phyloP scores from a whole-genome alignment of 2,113 vertebrate species.

The Puntigrus tetrazona region DNA sequence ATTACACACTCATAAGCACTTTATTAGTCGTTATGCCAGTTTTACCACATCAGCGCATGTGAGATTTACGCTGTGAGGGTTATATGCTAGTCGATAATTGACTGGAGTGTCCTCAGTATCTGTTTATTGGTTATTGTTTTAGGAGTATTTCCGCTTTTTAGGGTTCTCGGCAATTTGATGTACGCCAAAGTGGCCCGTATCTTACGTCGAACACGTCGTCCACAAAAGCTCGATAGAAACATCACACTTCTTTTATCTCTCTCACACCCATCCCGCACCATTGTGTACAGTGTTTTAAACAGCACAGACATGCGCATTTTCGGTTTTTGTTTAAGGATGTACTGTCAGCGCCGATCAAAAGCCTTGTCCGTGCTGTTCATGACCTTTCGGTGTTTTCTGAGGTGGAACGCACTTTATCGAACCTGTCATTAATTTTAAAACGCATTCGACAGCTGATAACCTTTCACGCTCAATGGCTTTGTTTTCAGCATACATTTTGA shows the following conservation, averaged over 20 bases:
- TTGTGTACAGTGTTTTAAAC: not conserved
- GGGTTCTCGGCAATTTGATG: not conserved
- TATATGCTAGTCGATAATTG: not conserved
- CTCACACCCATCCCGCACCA: conserved; percentile 4
- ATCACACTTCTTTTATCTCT: not conserved
- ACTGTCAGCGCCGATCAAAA: not conserved
- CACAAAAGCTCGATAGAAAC: not conserved
- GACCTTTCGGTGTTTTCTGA: not conserved
- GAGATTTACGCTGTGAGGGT: not conserved
- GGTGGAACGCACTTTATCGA: not conserved
- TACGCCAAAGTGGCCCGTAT: not conserved
- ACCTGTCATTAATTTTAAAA: not conserved
- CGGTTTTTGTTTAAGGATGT: not conserved
- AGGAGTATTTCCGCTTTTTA: not conserved
- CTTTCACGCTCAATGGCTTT: not conserved
- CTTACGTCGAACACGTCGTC: not conserved
- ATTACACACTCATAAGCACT: not conserved
- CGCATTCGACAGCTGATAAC: not conserved
- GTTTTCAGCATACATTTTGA: not conserved
- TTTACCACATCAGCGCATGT: not conserved
- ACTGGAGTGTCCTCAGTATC: not conserved
- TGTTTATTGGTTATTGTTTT: not conserved
- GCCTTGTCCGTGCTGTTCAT: not conserved
- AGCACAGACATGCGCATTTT: not conserved
- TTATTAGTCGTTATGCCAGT: not conserved